These are phyloP conservation scores for Pycnomerus fuliginosus DNA, from an alignment of 2,888 invertebrate species.

Conservation along the genomic window DNA sequence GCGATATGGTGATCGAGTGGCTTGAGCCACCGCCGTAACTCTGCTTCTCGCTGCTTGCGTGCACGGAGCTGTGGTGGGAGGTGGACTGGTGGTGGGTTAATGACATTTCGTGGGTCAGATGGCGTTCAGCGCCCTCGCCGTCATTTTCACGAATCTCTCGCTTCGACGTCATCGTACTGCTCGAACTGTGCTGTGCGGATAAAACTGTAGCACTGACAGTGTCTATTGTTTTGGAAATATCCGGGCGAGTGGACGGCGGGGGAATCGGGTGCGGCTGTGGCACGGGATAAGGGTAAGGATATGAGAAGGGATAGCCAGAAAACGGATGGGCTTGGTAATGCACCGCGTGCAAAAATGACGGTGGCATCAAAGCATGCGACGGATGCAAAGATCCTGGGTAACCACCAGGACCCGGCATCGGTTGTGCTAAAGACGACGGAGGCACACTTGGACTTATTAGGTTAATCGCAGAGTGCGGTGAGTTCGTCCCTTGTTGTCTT, in stretches of 20 bases:
- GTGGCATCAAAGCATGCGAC: constrained; percentile 70
- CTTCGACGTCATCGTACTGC: constrained; percentile 70
- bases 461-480: constrained; percentile 62
- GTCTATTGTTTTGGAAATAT: constrained; percentile 41
- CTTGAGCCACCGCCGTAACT: constrained; percentile 55
- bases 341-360: constrained; percentile 63
- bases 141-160: constrained; percentile 54
- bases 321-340: constrained; percentile 67
- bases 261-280: constrained; percentile 75
- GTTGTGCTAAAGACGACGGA: constrained; percentile 56
- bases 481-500: constrained; percentile 50
- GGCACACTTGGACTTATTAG: constrained; percentile 64
- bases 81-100: constrained; percentile 68
- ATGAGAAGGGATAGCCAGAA: constrained; percentile 68
- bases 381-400: constrained; percentile 64
- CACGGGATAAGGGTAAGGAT: constrained; percentile 71
- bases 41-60: constrained; percentile 65
- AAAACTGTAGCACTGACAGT: constrained; percentile 70
- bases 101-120: constrained; percentile 65
- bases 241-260: constrained; percentile 54
- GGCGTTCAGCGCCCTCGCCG: constrained; percentile 56
- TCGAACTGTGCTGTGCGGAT: constrained; percentile 68
- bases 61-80: constrained; percentile 65
- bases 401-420: constrained; percentile 69
- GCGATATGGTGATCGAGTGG: constrained; percentile 64